Evolutionary conservation across 2,888 invertebrate species (phyloP), one percentile per base, ranked within the genome.

Genomic region (Neuroscelio doddi): DNA sequence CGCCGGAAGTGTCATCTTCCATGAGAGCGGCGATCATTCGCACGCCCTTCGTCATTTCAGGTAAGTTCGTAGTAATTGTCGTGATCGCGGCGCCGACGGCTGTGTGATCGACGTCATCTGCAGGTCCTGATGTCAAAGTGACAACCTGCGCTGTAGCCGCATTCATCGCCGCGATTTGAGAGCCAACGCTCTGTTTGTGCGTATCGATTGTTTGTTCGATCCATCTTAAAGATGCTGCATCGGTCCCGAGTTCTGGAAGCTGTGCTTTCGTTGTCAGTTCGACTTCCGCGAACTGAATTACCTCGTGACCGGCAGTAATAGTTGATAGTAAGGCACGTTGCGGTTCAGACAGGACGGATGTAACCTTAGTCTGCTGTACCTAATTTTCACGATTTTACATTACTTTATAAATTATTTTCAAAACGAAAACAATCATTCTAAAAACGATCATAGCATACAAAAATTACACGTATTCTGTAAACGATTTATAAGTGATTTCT

Each of bases 71-170:
- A 26, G 98, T 96, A 77, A 99, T 99, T 46, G 98, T 97, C 7
- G 96, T 95, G 67, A 99, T 97, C 21, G 98, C 98, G 0, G 97
- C 96, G 0, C 98, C 97, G 0, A 99, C 96, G 0, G 97, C 96
- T 2, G 94, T 94, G 82, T 97, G 95, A 85, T 98, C 97, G 5
- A 97, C 94, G 74, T 97, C 96, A 70, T 96, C 95, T 0, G 92
- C 91, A 0, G 91, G 87, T 1, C 91, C 91, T 1, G 93, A 93
- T 0, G 96, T 96, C 56, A 94, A 87, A 0, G 96, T 96, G 57
- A 97, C 94, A 45, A 98, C 94, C 85, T 98, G 97, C 5, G 99
- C 99, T 0, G 98, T 99, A 53, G 98, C 98, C 0, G 98, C 98
- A 86, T 96, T 98, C 97, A 99, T 98, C 58, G 98, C 98, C 3